Conservation (phyloP, 2,113 vertebrate genomes). For the Poecile atricapillus region DNA sequence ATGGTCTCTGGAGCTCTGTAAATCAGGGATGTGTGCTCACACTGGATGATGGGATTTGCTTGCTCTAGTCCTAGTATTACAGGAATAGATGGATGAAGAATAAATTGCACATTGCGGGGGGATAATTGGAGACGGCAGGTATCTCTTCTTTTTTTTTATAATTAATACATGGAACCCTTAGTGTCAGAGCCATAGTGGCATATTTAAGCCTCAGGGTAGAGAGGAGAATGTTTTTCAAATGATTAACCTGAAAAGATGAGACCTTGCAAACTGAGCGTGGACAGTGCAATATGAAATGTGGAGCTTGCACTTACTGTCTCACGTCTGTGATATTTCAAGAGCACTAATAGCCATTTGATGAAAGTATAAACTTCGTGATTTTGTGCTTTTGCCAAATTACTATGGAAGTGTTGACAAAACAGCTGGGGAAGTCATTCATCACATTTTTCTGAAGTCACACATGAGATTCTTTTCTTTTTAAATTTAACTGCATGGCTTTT, state of each 20-base stretch:
- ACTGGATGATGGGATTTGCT: not conserved
- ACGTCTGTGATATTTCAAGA: constrained; percentile 1
- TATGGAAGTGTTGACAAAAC: constrained; percentile 65
- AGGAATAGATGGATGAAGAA: not conserved
- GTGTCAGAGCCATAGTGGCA: not conserved
- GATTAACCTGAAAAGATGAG: not conserved
- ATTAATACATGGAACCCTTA: not conserved
- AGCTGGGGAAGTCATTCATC: constrained; percentile 33
- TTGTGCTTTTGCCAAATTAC: constrained; percentile 61
- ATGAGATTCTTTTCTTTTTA: constrained; percentile 32
- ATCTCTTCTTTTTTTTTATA: not conserved
- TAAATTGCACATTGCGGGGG: not conserved
- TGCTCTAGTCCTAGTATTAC: not conserved
- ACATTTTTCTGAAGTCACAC: constrained; percentile 44
- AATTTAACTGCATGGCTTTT: constrained; percentile 8
- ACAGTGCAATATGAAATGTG: not conserved
- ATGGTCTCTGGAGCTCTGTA: not conserved
- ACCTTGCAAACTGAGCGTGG: not conserved
- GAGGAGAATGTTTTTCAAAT: not conserved
- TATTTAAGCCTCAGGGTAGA: not conserved
- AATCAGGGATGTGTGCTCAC: not conserved
- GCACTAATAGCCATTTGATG: constrained; percentile 1
- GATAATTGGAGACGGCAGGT: not conserved
- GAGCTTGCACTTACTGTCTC: not conserved
- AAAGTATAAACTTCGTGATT: constrained; percentile 29